Percentiles rank a stretch among this genome's conserved stretches.
These are phyloP conservation scores for Camptogramma bilineatum DNA, from an alignment of 2,888 invertebrate species.

Conservation along the genomic window DNA sequence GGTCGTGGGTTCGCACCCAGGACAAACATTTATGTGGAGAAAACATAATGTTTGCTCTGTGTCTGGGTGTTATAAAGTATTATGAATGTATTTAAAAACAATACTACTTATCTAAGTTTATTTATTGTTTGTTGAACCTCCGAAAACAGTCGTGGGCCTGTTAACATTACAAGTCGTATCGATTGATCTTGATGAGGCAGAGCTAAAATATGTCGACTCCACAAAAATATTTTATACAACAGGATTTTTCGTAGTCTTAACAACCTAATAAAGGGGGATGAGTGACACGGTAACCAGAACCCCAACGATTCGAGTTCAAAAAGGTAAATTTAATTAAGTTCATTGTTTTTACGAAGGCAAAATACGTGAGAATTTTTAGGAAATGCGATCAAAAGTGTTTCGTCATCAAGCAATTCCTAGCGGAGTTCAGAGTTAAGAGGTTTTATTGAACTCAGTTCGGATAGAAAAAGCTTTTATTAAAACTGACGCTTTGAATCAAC, in stretches of 20 bases:
- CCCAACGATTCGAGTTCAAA: neutral
- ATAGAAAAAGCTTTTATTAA: too few species aligned
- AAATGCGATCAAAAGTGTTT: neutral
- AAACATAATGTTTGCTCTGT: too few species aligned
- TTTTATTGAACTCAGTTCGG: too few species aligned
- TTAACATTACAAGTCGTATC: neutral
- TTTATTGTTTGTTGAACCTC: too few species aligned
- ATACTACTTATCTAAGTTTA: too few species aligned
- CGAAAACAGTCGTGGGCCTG: neutral
- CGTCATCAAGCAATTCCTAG: too few species aligned
- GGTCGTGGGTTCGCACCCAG: too few species aligned
- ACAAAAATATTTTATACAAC: conserved; percentile 31
- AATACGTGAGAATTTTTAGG: neutral
- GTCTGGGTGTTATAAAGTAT: too few species aligned
- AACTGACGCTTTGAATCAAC: too few species aligned
- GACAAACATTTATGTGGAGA: too few species aligned
- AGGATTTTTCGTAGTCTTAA: conserved; percentile 25
- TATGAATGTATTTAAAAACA: too few species aligned
- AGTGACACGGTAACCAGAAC: neutral
- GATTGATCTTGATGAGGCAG: neutral
- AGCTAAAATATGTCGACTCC: conserved; percentile 18
- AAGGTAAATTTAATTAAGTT: conserved; percentile 3
- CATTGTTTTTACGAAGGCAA: neutral
- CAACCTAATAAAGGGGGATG: conserved; percentile 22
- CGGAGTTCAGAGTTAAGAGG: too few species aligned